A percentile compares a stretch with the other conserved stretches of the same genome.
Evolutionary conservation across 2,888 invertebrate genomes (phyloP).

Genomic region (Rhingia campestris): DNA sequence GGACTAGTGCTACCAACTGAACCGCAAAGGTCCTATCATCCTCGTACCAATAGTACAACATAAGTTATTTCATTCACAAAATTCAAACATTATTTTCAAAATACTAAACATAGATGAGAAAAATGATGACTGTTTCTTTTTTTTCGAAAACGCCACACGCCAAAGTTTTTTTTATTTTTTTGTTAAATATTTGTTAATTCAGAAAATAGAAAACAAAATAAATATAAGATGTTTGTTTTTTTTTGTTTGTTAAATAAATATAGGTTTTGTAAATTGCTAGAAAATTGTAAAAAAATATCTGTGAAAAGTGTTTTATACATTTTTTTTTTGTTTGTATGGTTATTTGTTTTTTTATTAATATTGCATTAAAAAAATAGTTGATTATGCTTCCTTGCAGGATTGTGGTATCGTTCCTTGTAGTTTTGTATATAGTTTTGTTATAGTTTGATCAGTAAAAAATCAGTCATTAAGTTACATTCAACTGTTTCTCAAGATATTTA

Average conservation of each 20-base stretch:
- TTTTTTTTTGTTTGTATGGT: slow-evolving; percentile 4
- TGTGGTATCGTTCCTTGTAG: slow-evolving; percentile 70
- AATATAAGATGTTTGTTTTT: not conserved
- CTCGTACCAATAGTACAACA: no score
- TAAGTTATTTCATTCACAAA: not conserved
- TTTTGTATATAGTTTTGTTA: slow-evolving; percentile 71
- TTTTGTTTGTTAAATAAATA: not conserved
- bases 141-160: no score
- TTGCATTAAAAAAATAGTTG: slow-evolving; percentile 71
- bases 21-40: no score
- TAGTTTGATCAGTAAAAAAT: slow-evolving; percentile 75
- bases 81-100: slow-evolving; percentile 24
- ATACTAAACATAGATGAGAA: not conserved
- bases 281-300: slow-evolving; percentile 47
- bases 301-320: slow-evolving; percentile 16
- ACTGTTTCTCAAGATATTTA: slow-evolving; percentile 65
- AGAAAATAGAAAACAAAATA: slow-evolving; percentile 6
- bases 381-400: slow-evolving; percentile 69
- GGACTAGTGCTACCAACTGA: no score
- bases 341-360: slow-evolving; percentile 27
- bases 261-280: slow-evolving; percentile 29
- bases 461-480: slow-evolving; percentile 74
- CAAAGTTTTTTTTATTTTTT: no score
- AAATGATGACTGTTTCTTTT: not conserved
- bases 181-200: no score